Base-by-base conservation (phyloP, 2,888 invertebrate species). In the Phortica magna region DNA sequence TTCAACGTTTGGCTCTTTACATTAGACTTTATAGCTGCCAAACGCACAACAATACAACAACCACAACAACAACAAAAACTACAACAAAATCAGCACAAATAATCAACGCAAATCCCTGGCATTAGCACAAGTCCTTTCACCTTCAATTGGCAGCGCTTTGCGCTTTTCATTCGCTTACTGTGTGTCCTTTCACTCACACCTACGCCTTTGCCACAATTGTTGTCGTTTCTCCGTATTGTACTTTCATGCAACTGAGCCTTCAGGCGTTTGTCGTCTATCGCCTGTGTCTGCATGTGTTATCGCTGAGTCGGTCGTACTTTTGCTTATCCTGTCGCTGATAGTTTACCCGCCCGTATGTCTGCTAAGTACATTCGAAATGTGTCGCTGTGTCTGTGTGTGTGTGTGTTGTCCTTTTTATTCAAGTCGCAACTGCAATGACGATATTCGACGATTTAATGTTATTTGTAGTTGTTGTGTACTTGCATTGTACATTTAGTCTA, bases 71-170 rank as follows among this genome's bases (percentile, higher is more conserved):
- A 4, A 73, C 53, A 55, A 10, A 5, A 19, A 39, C 12, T 48
- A 22, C 53, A n/a, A n/a, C n/a, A n/a, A n/a, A n/a, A n/a, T n/a
- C 4, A 42, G 19, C 83, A 87, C 61, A 61, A 48, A 61, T 86
- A 85, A 87, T 87, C 87, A 86, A 85, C 81, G 83, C 83, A 86
- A 87, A 86, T 86, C 86, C 86, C 83, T 80, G 84, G 84, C 86
- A 53, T 71, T 86, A 86, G 87, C 85, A 82, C 83, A 84, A 83
- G 86, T 85, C 70, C 70, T 71, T 71, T 71, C 70, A 71, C 70
- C 70, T 71, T 71, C 70, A 71, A 71, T 55, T 71, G 70, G 70
- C 70, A 55, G 53, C 2, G 53, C 43, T 31, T 53, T 71, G 70
- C 31, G 39, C 31, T 55, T 71, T 71, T 71, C 53, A 65, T 14